Evolutionary conservation across 2,113 vertebrate genomes (phyloP).

Genomic region (Carollia perspicillata): DNA sequence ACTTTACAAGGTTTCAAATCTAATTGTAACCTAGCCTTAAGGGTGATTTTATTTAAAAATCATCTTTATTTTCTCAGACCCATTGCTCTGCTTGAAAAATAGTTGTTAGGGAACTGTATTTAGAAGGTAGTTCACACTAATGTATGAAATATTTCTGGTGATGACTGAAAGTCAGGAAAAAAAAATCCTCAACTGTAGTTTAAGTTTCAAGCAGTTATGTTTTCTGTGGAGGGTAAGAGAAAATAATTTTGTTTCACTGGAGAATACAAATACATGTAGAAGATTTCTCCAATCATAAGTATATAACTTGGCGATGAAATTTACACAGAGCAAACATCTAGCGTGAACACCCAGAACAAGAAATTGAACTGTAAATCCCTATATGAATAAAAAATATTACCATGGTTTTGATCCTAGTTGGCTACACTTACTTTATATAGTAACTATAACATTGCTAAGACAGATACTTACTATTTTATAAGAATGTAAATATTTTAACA

Average conservation of each 20-base stretch:
- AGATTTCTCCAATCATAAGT: neutral
- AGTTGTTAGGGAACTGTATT: neutral
- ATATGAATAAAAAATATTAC: neutral
- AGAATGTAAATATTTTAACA: neutral
- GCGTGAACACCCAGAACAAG: neutral
- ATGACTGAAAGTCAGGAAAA: neutral
- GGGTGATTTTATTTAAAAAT: neutral
- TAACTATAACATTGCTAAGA: neutral
- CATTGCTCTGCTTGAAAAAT: neutral
- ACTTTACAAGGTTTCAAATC: neutral
- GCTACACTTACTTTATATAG: neutral
- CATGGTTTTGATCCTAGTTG: constrained; percentile 6
- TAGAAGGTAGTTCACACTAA: neutral
- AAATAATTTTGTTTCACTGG: neutral
- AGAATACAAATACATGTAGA: neutral
- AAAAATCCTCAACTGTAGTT: neutral
- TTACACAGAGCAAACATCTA: neutral
- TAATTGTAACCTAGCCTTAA: neutral
- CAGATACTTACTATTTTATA: neutral
- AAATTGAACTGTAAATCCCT: neutral
- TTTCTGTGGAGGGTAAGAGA: neutral
- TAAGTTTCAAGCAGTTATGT: neutral
- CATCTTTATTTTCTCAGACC: neutral
- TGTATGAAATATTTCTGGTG: neutral
- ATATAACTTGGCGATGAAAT: neutral